These are phyloP conservation scores for Molossus alvarezi DNA, from an alignment of 2,797 vertebrate species.

Conservation along the genomic window DNA sequence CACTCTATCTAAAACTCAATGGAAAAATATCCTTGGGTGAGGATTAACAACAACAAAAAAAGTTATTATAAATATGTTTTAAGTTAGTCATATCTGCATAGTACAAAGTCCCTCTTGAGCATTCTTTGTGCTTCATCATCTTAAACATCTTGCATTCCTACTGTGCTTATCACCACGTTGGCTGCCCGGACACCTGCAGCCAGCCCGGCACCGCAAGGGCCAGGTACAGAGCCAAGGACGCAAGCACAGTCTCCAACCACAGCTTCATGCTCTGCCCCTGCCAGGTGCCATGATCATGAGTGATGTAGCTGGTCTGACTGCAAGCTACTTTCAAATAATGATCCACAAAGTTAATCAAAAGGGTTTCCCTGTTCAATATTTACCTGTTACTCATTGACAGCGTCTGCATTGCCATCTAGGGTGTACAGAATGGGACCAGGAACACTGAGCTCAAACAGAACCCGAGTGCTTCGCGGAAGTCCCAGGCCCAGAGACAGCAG, in stretches of 20 bases:
- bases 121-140: slow-evolving; percentile 2
- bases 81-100: background rate
- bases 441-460: slow-evolving; percentile 80
- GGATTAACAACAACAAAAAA: too few relatives aligned
- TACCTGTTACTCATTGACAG: slow-evolving; percentile 84
- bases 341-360: slow-evolving; percentile 80
- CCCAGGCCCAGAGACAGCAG: slow-evolving; percentile 66
- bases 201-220: background rate
- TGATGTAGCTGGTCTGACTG: slow-evolving; percentile 68
- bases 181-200: background rate
- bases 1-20: too few relatives aligned
- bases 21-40: too few relatives aligned
- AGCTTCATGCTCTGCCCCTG: background rate
- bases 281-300: slow-evolving; percentile 38
- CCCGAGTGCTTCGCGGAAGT: slow-evolving; percentile 69
- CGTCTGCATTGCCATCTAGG: slow-evolving; percentile 73
- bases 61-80: background rate
- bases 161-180: background rate
- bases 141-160: background rate
- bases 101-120: background rate
- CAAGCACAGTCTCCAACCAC: background rate
- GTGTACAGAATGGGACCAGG: slow-evolving; percentile 60
- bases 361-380: slow-evolving; percentile 83
- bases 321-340: slow-evolving; percentile 74
- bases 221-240: background rate